phyloP scores from a whole-genome alignment of 1,140 invertebrate species.

The Penaeus indicus region DNA sequence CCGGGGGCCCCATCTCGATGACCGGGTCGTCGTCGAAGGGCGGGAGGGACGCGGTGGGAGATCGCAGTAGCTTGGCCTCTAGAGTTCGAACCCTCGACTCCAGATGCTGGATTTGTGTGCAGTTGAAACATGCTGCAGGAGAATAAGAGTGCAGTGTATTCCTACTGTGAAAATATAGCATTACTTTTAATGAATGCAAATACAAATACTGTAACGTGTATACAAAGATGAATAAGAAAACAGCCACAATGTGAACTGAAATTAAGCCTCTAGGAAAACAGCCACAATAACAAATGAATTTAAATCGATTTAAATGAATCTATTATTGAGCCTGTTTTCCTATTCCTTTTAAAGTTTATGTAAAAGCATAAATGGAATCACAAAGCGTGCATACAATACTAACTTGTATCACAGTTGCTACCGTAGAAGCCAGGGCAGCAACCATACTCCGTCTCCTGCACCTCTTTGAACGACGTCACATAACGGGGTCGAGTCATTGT shows the following conservation, averaged over 20 bases:
- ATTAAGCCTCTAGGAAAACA: too few relatives aligned
- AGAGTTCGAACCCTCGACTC: constrained; percentile 58
- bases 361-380: too few relatives aligned
- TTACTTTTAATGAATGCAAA: too few relatives aligned
- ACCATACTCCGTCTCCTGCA: constrained; percentile 62
- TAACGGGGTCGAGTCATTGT: constrained; percentile 59
- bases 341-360: too few relatives aligned
- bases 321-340: too few relatives aligned
- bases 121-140: constrained; percentile 63
- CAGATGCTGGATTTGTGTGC: constrained; percentile 58
- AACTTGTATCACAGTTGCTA: constrained; percentile 59
- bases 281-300: too few relatives aligned
- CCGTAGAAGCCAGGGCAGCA: constrained; percentile 65
- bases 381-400: neutral
- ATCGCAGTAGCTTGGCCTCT: constrained; percentile 60
- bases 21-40: constrained; percentile 11
- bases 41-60: constrained; percentile 32
- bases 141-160: too few relatives aligned
- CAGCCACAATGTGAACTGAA: too few relatives aligned
- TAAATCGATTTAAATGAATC: too few relatives aligned
- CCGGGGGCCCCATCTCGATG: constrained; percentile 63
- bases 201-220: too few relatives aligned
- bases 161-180: too few relatives aligned
- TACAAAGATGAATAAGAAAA: too few relatives aligned
- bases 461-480: constrained; percentile 61